Conservation (phyloP, 1,140 invertebrate genomes). For the Cyclina sinensis region DNA sequence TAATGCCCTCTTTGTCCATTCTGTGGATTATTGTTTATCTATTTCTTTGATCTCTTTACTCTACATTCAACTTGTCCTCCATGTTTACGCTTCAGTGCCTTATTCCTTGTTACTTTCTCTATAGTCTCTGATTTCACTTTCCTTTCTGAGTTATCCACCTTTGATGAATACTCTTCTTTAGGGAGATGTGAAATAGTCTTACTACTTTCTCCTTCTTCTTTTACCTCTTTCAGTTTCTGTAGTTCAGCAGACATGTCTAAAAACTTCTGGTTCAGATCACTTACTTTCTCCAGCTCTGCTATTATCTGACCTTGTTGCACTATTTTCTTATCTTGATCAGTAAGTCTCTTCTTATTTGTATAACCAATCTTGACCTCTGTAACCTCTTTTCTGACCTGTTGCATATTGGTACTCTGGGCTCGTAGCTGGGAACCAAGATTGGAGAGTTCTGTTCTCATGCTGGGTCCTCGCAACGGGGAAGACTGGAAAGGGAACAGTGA, state of each 20-base stretch:
- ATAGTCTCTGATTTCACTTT: neutral
- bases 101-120: constrained; percentile 28
- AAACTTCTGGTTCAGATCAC: constrained; percentile 81
- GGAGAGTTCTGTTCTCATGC: constrained; percentile 76
- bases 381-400: constrained; percentile 77
- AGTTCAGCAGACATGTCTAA: constrained; percentile 76
- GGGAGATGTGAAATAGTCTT: constrained; percentile 31
- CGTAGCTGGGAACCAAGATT: constrained; percentile 73
- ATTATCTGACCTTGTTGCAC: constrained; percentile 74
- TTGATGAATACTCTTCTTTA: constrained; percentile 29
- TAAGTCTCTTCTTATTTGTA: constrained; percentile 76
- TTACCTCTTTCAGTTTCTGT: constrained; percentile 69
- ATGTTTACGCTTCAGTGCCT: constrained; percentile 27
- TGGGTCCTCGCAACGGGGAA: constrained; percentile 67
- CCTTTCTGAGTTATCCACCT: neutral
- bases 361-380: constrained; percentile 76
- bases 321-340: constrained; percentile 80
- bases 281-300: constrained; percentile 78
- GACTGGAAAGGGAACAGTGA: constrained; percentile 65
- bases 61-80: neutral
- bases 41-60: constrained; percentile 28
- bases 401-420: constrained; percentile 66
- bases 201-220: constrained; percentile 53
- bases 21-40: neutral
- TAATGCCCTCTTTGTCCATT: neutral